Evolutionary conservation across 2,113 vertebrate genomes (phyloP).

Genomic region (Sardina pilchardus): DNA sequence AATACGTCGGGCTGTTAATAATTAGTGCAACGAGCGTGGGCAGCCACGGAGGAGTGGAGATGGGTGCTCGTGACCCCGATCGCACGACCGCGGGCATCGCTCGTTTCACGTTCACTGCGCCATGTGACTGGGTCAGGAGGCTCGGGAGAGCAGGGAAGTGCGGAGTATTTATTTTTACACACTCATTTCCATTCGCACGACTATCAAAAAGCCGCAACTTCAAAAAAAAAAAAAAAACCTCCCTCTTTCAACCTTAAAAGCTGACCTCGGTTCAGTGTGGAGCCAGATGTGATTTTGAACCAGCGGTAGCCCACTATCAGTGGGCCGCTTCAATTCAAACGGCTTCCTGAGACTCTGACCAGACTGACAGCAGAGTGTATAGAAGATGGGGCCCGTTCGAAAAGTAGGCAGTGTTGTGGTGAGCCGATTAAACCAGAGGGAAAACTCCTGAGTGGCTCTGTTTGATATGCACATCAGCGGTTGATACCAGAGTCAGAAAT

Average conservation of each 20-base stretch:
- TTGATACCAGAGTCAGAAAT: not conserved
- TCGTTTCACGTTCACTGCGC: not conserved
- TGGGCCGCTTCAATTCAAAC: not conserved
- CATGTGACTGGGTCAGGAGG: not conserved
- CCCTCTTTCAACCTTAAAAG: constrained; percentile 5
- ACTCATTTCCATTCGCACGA: not conserved
- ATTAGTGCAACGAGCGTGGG: not conserved
- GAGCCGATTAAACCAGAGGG: not conserved
- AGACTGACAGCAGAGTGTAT: not conserved
- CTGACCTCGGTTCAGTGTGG: not conserved
- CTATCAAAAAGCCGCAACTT: not conserved
- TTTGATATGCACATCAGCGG: not conserved
- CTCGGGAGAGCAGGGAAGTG: not conserved
- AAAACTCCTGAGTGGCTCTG: not conserved
- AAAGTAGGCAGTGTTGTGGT: not conserved
- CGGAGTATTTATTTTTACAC: not conserved
- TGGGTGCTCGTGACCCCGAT: not conserved
- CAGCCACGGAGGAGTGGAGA: not conserved
- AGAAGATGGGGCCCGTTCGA: not conserved
- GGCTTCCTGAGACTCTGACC: not conserved
- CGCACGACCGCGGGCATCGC: not conserved
- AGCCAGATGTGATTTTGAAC: not conserved
- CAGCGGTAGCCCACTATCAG: not conserved
- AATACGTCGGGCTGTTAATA: not conserved
- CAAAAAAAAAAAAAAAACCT: not conserved